Base-by-base conservation (phyloP, 2,797 vertebrate genomes). In the Pantherophis vulpinus region DNA sequence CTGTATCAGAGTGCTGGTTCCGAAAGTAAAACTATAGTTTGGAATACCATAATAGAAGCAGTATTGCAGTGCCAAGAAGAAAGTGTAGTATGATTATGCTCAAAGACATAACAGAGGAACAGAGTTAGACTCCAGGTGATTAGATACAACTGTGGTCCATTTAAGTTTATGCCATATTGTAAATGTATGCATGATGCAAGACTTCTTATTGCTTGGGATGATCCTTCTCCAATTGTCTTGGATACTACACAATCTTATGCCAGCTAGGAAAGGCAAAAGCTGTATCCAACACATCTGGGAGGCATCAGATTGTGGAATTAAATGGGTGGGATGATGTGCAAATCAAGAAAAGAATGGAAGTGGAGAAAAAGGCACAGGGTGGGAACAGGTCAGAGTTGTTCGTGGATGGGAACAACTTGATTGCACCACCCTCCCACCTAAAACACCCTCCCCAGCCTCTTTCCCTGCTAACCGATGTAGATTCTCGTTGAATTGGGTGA, bases 401-500 rank as follows among this genome's bases (percentile, higher is more conserved):
- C 14, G 1, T 51, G 42, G 47, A 13, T 0, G 23, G 54, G 56
- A 79, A 54, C 56, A 83, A n/a, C 55, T 91, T 55, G 51, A 51
- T 5, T 7, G 8, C 11, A 55, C 51, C 5, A 60, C 25, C 27
- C 56, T 66, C 54, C 91, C 83, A 66, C n/a, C 42, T 23, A 88
- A n/a, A 60, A 32, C 25, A 1, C 42, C 32, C 89, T 25, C n/a
- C 55, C 91, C 42, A 58, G 86, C 42, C 74, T 59, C 14, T n/a
- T 89, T 47, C 93, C 96, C 98, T 97, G 94, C 98, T 98, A 92
- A 98, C 98, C 98, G 95, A 91, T 98, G 98, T 20, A 98, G 96
- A 93, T 97, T 97, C 91, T 97, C 97, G 1, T 94, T 94, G 59
- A 92, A 91, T 20, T 96, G 97, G 55, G 98, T 98, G 94, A 98